Evolutionary conservation across 2,888 invertebrate genomes (phyloP), one percentile per base, ranked within the genome.

Genomic region (Eretmocerus hayati): DNA sequence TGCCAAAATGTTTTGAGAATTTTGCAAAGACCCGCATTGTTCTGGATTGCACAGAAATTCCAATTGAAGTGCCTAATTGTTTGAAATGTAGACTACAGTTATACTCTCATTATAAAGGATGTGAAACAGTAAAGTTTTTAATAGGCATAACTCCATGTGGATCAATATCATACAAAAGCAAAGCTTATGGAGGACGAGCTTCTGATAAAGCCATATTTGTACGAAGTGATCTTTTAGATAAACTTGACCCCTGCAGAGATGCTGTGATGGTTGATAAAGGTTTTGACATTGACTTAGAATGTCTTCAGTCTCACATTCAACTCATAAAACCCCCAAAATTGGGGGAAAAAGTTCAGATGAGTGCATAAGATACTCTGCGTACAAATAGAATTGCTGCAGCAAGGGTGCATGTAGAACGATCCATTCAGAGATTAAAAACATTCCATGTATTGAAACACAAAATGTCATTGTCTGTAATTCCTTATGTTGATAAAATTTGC

Each of bases 371-470:
- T 18, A 9, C 16, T 16, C 4, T n/a, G 3, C 15, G n/a, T 36
- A 36, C 36, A 18, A 19, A 18, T 36, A 4, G 3, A 3, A 36
- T 36, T 4, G 16, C 36, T 9, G 15, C 15, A 15, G 47, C 48
- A 37, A 35, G 50, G 26, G 42, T 53, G 23, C 45, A 53, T 26
- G 48, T 50, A n/a, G 44, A 53, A 30, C 26, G 49, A 40, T 5
- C 43, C n/a, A 50, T 50, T 15, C 50, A 46, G 15, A 19, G 50
- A 2, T 22, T 53, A 11, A 53, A 53, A 44, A 23, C 47, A n/a
- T 46, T 47, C 18, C 46, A 42, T 18, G 18, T 36, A 16, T 3
- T 36, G 16, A 36, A 36, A 36, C 9, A 5, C 11, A 36, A n/a
- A 5, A 36, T 36, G 9, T 6, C 16, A 36, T n/a, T 6, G 15